Evolutionary conservation across 1,140 invertebrate genomes (phyloP).

Genomic region (Myzus persicae): DNA sequence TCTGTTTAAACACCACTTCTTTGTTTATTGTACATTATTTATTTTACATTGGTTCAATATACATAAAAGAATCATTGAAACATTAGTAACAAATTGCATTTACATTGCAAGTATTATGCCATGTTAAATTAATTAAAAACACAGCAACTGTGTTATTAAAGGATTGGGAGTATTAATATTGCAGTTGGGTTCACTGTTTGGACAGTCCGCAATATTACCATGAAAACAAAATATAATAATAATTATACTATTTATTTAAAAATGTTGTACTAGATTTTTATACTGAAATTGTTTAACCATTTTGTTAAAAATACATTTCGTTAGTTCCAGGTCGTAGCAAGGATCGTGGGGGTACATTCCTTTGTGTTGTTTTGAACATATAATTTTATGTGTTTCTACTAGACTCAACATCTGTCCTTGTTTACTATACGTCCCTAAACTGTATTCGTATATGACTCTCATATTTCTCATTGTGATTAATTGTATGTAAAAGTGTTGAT

Average conservation of each 20-base stretch:
- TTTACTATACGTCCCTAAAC: background rate
- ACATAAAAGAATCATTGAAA: no score
- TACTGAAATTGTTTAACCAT: slow-evolving; percentile 16
- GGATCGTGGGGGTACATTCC: background rate
- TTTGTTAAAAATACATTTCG: background rate
- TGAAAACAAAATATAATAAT: background rate
- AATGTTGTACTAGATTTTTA: background rate
- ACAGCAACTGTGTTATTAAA: no score
- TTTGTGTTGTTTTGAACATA: slow-evolving; percentile 12
- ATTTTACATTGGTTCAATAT: no score
- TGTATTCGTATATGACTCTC: background rate
- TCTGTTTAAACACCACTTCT: no score
- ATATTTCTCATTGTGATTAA: background rate
- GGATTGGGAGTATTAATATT: no score
- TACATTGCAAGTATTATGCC: no score
- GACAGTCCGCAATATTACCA: background rate
- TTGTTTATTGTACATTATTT: no score
- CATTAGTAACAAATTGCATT: no score
- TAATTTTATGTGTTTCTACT: background rate
- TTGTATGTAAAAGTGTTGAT: background rate
- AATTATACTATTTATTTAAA: background rate
- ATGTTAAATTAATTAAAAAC: no score
- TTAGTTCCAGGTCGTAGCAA: background rate
- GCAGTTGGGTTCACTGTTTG: background rate
- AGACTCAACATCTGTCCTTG: background rate